These are phyloP conservation scores for Lasaia peninsularis DNA, from an alignment of 1,140 invertebrate species.

Conservation along the genomic window DNA sequence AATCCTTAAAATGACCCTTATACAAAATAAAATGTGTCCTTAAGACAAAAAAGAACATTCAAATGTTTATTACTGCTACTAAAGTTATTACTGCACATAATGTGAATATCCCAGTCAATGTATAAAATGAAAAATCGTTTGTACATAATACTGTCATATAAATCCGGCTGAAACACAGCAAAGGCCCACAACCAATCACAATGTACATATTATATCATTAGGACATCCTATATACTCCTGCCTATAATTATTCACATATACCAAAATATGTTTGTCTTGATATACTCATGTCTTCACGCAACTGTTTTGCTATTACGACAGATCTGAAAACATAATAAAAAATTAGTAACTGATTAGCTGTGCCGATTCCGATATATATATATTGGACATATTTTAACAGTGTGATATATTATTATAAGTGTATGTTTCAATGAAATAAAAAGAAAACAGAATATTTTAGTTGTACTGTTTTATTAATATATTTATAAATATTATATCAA, in stretches of 20 bases:
- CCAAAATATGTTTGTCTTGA: slow-evolving; percentile 76
- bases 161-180: slow-evolving; percentile 24
- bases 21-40: too few relatives aligned
- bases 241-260: slow-evolving; percentile 72
- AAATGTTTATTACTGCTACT: too few relatives aligned
- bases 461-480: too few relatives aligned
- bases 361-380: too few relatives aligned
- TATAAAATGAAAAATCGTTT: slow-evolving; percentile 3
- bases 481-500: too few relatives aligned
- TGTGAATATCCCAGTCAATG: neutral
- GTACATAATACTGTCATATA: slow-evolving; percentile 41
- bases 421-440: too few relatives aligned
- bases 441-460: too few relatives aligned
- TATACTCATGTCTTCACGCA: slow-evolving; percentile 53
- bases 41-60: too few relatives aligned
- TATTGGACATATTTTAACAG: too few relatives aligned
- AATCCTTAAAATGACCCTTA: too few relatives aligned
- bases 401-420: too few relatives aligned
- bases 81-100: too few relatives aligned
- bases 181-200: slow-evolving; percentile 63
- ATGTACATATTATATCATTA: slow-evolving; percentile 55
- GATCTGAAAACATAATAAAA: slow-evolving; percentile 53
- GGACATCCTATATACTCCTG: slow-evolving; percentile 52
- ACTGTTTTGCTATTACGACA: slow-evolving; percentile 61
- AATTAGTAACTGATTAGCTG: neutral